A percentile compares a stretch with the other conserved stretches of the same genome.
phyloP scores from a whole-genome alignment of 1,140 invertebrate genomes.

The Aplysia californica region DNA sequence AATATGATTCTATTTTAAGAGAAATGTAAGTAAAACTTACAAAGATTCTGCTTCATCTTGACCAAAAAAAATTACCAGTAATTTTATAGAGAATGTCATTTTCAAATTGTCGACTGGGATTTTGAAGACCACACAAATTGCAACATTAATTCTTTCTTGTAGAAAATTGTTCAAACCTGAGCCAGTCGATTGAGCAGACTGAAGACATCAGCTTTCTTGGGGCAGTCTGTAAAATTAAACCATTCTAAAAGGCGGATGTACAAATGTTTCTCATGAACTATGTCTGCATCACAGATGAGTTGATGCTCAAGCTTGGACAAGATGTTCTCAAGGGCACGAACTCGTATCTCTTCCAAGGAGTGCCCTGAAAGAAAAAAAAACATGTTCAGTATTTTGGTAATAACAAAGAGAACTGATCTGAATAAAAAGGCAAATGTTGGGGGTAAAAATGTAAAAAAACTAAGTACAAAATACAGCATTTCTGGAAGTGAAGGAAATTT shows the following conservation, averaged over 20 bases:
- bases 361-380: slow-evolving; percentile 53
- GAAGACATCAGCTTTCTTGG: slow-evolving; percentile 55
- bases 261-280: slow-evolving; percentile 63
- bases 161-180: slow-evolving; percentile 56
- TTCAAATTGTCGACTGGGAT: no score
- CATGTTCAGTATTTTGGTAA: no score
- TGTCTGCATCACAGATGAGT: slow-evolving; percentile 62
- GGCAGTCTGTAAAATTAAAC: slow-evolving; percentile 61
- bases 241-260: slow-evolving; percentile 65
- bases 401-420: background rate
- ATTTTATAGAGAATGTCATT: no score
- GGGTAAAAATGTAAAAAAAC: no score
- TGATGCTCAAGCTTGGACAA: slow-evolving; percentile 63
- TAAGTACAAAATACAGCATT: background rate
- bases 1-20: no score
- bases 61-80: no score
- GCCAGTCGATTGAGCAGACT: slow-evolving; percentile 51
- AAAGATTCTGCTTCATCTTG: no score
- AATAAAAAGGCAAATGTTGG: background rate
- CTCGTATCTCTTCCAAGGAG: slow-evolving; percentile 63
- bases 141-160: no score
- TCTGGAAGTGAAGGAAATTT: background rate
- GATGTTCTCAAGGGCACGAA: slow-evolving; percentile 62
- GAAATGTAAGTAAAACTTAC: no score
- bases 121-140: no score